These are phyloP conservation scores for Larimichthys crocea DNA, from an alignment of 2,113 vertebrate genomes.

Conservation along the genomic window DNA sequence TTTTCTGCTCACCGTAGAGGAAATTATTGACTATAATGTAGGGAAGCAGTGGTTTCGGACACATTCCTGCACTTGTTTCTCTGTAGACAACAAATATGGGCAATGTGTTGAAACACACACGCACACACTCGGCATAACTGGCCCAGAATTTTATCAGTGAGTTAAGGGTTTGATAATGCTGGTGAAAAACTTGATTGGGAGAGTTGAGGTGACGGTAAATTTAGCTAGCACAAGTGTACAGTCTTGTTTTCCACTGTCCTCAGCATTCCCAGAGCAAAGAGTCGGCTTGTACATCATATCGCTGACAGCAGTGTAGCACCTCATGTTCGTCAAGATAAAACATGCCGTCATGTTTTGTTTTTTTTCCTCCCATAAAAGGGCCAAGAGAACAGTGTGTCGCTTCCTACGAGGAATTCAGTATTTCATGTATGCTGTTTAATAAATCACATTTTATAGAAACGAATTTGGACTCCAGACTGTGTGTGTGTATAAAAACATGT, in stretches of 20 bases:
- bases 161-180: not conserved
- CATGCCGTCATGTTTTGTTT: conserved; percentile 5
- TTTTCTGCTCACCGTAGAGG: not conserved
- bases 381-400: conserved; percentile 37
- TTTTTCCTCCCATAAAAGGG: not conserved
- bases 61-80: not conserved
- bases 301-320: conserved; percentile 18
- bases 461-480: not conserved
- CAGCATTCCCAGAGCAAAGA: not conserved
- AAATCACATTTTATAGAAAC: conserved; percentile 80
- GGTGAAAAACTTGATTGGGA: not conserved
- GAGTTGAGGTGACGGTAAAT: not conserved
- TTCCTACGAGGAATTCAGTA: conserved; percentile 55
- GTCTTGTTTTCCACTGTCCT: conserved; percentile 2
- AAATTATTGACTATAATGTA: not conserved
- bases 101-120: not conserved
- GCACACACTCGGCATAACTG: not conserved
- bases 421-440: conserved; percentile 74
- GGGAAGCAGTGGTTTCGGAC: conserved; percentile 1
- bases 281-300: not conserved
- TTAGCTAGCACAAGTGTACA: conserved; percentile 8
- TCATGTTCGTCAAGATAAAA: conserved; percentile 12
- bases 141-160: not conserved
- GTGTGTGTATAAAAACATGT: conserved; percentile 9
- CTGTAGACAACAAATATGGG: not conserved